These are phyloP conservation scores for Coregonus clupeaformis DNA, from an alignment of 2,113 vertebrate species.

Conservation along the genomic window DNA sequence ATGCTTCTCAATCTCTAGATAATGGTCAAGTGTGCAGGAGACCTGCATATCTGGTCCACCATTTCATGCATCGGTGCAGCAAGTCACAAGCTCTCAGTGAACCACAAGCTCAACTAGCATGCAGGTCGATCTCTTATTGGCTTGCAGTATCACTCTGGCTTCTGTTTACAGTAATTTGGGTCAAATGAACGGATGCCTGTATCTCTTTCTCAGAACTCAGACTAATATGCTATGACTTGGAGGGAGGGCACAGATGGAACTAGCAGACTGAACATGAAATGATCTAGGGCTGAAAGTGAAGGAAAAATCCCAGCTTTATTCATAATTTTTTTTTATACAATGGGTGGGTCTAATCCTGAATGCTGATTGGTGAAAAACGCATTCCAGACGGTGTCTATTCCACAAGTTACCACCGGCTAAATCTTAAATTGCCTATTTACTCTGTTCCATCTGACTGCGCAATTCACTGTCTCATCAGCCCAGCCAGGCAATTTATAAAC, in stretches of 20 bases:
- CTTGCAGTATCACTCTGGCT: conserved; percentile 29
- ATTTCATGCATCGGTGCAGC: conserved; percentile 37
- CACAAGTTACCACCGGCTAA: too few species aligned
- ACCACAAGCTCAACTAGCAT: conserved; percentile 36
- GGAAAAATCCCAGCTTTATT: neutral
- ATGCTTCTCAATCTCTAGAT: neutral
- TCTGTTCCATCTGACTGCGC: too few species aligned
- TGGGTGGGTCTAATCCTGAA: too few species aligned
- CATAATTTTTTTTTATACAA: neutral
- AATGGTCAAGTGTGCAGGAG: neutral
- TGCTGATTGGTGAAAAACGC: too few species aligned
- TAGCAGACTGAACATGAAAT: neutral
- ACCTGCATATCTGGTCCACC: neutral
- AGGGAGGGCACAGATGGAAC: neutral
- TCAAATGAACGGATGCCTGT: conserved; percentile 5
- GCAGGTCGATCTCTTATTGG: conserved; percentile 32
- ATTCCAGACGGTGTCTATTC: too few species aligned
- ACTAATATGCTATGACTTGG: neutral
- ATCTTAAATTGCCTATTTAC: too few species aligned
- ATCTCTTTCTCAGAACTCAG: neutral
- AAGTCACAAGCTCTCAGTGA: conserved; percentile 29
- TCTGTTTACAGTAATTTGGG: conserved; percentile 9
- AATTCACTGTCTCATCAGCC: too few species aligned
- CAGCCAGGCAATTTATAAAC: too few species aligned
- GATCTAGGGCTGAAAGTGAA: neutral